Evolutionary conservation across 2,888 invertebrate species (phyloP), one percentile per base, ranked within the genome.

Genomic region (Pachymerium ferrugineum): DNA sequence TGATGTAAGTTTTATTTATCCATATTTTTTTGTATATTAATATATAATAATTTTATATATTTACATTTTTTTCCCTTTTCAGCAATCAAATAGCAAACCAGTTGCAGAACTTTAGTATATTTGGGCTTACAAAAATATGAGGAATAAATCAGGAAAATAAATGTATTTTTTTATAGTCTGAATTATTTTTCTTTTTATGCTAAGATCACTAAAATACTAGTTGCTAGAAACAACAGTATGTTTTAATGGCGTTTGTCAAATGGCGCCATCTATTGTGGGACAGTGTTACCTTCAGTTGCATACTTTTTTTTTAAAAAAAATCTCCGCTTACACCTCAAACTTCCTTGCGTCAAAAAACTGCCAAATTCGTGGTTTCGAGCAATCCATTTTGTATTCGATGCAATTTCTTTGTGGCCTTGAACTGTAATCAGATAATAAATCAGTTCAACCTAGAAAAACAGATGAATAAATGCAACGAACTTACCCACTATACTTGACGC

Each of bases 401-500:
- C 74, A 74, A 30, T 19, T 33, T 30, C 68, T 16, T 19, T 74
- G 68, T 38, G 67, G 67, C 68, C 73, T 29, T 8, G 33, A 25
- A 25, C 73, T 73, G 35, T 1, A 73, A 54, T 25, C 22, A 54
- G 22, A 5, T 22, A 14, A n/a, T 4, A 25, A 8, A 54, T 54
- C 54, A 14, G 14, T 25, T 54, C 54, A 54, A 54, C 54, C 54
- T 54, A 54, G 54, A 54, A 47, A 47, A 54, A 54, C 2, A 1
- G 6, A 54, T 25, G 22, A 25, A 54, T 5, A 25, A 54, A 54
- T 54, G 47, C 14, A 6, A 54, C 38, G 3, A 1, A 71, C 70
- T 30, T 25, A 78, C 78, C 78, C 78, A 72, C 77, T 78, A 69
- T 76, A 78, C 38, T 77, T 76, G 5, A 68, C 35, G 74, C 79